Conservation (phyloP, 1,140 invertebrate species). For the Mycetomoellerius zeteki region DNA sequence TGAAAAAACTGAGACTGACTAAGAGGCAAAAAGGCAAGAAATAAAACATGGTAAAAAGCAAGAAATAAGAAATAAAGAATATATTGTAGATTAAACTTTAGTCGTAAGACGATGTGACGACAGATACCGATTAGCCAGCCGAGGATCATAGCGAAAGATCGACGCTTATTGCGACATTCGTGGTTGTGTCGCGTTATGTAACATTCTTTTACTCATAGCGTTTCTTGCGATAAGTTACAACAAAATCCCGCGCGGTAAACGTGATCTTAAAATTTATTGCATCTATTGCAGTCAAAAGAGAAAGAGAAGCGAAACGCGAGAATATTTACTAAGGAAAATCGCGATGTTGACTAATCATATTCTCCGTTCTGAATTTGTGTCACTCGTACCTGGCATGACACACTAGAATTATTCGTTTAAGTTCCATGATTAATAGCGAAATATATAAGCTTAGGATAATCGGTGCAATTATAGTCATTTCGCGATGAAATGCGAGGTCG, state of each 20-base stretch:
- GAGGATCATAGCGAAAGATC: background rate
- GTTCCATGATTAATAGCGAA: background rate
- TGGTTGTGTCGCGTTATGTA: background rate
- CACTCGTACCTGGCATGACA: background rate
- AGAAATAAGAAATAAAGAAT: too few species aligned
- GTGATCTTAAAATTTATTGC: background rate
- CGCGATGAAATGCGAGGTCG: background rate
- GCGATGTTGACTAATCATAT: background rate
- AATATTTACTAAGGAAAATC: background rate
- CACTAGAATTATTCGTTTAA: background rate
- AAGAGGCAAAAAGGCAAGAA: too few species aligned
- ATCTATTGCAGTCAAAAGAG: background rate
- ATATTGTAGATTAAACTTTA: too few species aligned
- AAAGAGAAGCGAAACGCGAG: background rate
- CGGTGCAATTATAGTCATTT: background rate
- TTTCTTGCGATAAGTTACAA: background rate
- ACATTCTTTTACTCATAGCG: background rate
- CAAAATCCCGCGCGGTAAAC: background rate
- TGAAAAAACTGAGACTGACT: too few species aligned
- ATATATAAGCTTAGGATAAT: conserved; percentile 1
- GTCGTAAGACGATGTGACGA: background rate
- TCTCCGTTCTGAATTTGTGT: background rate
- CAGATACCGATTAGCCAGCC: background rate
- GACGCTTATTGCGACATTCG: background rate
- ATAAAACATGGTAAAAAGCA: too few species aligned